Percentiles rank a stretch among this genome's conserved stretches.
Conservation (phyloP, 1,140 invertebrate genomes). For the Brachionus plicatilis region DNA sequence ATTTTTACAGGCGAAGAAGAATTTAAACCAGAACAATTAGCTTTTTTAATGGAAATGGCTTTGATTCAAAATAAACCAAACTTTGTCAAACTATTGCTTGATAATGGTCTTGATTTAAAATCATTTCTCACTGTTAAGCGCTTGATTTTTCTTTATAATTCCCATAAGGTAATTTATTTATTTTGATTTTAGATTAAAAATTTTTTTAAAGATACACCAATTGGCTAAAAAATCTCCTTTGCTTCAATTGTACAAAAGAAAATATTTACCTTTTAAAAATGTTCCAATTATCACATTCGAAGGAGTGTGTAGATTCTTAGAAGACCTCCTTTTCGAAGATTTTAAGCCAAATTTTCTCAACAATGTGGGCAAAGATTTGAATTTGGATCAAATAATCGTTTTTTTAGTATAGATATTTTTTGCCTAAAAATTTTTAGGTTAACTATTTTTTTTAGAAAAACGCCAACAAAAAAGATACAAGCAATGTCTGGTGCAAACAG, state of each 20-base stretch:
- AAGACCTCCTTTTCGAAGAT: conserved; percentile 25
- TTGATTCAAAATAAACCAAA: conserved; percentile 90
- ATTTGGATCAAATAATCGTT: background rate
- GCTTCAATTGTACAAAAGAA: conserved; percentile 40
- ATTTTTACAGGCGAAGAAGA: conserved; percentile 43
- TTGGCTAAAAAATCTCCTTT: conserved; percentile 29
- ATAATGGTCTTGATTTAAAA: conserved; percentile 94
- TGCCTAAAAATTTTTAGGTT: background rate
- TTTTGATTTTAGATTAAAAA: background rate
- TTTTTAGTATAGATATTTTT: background rate
- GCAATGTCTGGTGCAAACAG: background rate
- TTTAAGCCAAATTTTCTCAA: conserved; percentile 14
- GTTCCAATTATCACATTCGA: background rate
- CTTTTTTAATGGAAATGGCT: conserved; percentile 65
- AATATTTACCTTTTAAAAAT: conserved; percentile 32
- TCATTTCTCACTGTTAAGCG: conserved; percentile 90
- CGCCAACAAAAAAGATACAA: conserved; percentile 12
- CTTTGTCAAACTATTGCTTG: conserved; percentile 88
- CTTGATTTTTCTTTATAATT: conserved; percentile 64
- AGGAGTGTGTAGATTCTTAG: background rate
- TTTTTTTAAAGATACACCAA: background rate
- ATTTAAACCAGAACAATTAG: conserved; percentile 42
- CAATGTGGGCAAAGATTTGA: background rate
- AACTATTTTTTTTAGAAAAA: background rate
- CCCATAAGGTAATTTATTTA: conserved; percentile 45